These are phyloP conservation scores for Drosophila paranaensis DNA, from an alignment of 2,888 invertebrate genomes.

Conservation along the genomic window DNA sequence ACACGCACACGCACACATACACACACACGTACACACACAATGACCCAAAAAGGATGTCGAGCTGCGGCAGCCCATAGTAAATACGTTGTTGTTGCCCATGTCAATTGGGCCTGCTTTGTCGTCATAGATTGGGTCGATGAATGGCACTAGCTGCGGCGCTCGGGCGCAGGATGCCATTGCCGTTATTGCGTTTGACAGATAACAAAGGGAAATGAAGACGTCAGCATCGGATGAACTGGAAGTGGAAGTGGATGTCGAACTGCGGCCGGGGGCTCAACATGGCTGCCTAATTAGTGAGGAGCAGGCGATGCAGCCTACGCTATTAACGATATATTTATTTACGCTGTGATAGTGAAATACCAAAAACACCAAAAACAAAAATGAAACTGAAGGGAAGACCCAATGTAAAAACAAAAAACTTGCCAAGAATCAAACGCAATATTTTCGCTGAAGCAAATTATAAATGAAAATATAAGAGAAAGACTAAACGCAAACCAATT, in stretches of 20 bases:
- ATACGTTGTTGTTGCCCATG: constrained; percentile 54
- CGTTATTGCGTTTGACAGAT: constrained; percentile 61
- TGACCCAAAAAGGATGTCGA: constrained; percentile 66
- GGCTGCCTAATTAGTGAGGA: constrained; percentile 58
- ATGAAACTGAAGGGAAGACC: constrained; percentile 35
- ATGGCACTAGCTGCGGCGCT: constrained; percentile 48
- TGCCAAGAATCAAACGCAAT: constrained; percentile 69
- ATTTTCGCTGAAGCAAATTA: constrained; percentile 53
- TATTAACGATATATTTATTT: constrained; percentile 61
- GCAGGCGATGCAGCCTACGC: constrained; percentile 58
- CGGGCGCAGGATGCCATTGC: constrained; percentile 54
- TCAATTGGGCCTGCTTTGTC: constrained; percentile 60
- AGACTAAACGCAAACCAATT: constrained; percentile 44
- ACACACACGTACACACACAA: constrained; percentile 32
- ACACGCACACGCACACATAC: constrained; percentile 12
- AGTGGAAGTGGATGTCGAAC: constrained; percentile 49
- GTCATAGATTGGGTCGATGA: constrained; percentile 71
- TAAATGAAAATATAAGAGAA: constrained; percentile 30
- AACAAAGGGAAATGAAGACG: constrained; percentile 65
- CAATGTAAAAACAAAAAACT: constrained; percentile 36
- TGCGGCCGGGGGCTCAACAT: constrained; percentile 55
- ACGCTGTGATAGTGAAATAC: constrained; percentile 76
- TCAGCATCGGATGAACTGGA: constrained; percentile 65
- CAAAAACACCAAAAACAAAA: constrained; percentile 45
- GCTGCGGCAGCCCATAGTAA: constrained; percentile 50